phyloP scores from a whole-genome alignment of 23 tunicate genomes.

The Corella eumyota region DNA sequence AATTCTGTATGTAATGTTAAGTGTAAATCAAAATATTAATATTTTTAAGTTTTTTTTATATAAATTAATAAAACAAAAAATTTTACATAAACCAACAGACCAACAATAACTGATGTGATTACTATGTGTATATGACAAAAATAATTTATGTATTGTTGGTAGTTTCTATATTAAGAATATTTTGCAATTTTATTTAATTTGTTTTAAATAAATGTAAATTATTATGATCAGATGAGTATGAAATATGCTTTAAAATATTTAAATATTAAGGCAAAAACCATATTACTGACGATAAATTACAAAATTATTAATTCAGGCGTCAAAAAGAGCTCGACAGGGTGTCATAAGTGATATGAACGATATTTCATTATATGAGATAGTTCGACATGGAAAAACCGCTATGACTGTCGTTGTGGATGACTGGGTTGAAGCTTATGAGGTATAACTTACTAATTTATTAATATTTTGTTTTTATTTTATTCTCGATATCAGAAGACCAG shows the following conservation, averaged over 20 bases:
- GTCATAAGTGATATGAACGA: no score
- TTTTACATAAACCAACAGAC: no score
- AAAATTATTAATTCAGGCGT: slow-evolving; percentile 10
- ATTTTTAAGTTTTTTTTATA: no score
- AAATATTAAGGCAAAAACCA: no score
- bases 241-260: neutral
- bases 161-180: neutral
- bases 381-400: slow-evolving; percentile 82
- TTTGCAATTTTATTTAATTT: neutral
- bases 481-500: neutral
- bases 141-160: neutral
- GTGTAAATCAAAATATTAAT: no score
- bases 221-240: neutral
- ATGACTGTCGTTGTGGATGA: slow-evolving; percentile 79
- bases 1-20: no score
- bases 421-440: slow-evolving; percentile 91
- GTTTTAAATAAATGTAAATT: neutral
- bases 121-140: no score
- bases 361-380: slow-evolving; percentile 79
- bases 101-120: no score
- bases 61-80: no score
- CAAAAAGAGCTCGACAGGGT: slow-evolving; percentile 65
- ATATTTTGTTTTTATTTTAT: neutral
- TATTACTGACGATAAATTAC: no score
- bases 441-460: neutral